Base-by-base conservation (phyloP, 2,888 invertebrate genomes). In the Temnothorax ravouxi region DNA sequence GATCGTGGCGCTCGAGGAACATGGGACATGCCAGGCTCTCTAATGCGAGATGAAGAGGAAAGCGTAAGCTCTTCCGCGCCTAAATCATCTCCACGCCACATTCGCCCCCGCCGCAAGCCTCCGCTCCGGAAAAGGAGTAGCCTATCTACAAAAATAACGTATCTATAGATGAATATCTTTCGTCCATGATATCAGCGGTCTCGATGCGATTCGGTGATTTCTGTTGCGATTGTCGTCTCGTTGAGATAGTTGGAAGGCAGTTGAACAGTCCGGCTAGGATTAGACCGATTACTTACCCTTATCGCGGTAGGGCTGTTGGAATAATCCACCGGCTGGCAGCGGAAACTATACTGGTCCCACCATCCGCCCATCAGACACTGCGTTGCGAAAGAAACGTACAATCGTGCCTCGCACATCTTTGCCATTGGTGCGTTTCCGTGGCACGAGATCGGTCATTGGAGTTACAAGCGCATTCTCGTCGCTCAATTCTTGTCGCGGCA, bases 321-420 rank as follows among this genome's bases (percentile, higher is more conserved):
- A 96, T 98, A 97, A 96, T 98, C 98, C 95, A 98, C 98, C 86
- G 98, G 98, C 96, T 98, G 98, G 96, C 98, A 98, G 94, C 97
- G 97, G 95, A 97, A 97, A 95, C 97, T 98, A 97, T 98, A 98
- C 94, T 98, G 97, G 94, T 97, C 96, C 96, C 97, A 97, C 98
- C 98, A 98, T 95, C 98, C 98, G 94, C 97, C 97, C 97, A 97
- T 97, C 96, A 97, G 96, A 95, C 97, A 97, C 98, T 98, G 96
- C 95, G 95, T 95, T 93, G 80, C 85, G 93, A 90, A 92, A 88
- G 79, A 84, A 90, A 88, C 74, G 38, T 75, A 84, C 87, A 81
- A 87, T 88, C 59, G 38, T 66, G 84, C 15, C 64, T 21, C 66
- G 9, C 13, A n/a, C 9, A 64, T 11, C n/a, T 38, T 54, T 76